Conservation (phyloP, 2,797 vertebrate genomes). For the Dendrocincla tyrannina region DNA sequence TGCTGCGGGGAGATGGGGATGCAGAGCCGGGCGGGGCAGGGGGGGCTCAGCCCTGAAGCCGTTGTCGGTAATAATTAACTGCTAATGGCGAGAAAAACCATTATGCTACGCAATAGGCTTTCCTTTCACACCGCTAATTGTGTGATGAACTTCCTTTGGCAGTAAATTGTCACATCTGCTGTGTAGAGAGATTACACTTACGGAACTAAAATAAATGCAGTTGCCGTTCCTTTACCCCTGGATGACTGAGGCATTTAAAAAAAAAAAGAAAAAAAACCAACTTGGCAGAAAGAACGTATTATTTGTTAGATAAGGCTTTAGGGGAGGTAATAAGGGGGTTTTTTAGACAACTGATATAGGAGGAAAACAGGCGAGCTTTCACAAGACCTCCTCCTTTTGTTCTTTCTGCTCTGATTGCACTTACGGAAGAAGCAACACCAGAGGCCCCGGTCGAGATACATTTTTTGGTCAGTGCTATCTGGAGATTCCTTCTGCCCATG, state of each 20-base stretch:
- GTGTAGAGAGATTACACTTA: slow-evolving; percentile 63
- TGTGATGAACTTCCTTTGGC: slow-evolving; percentile 71
- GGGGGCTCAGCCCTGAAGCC: background rate
- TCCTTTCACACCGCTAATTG: slow-evolving; percentile 77
- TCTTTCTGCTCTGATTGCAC: background rate
- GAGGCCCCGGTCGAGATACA: rapidly evolving
- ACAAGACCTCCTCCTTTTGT: background rate
- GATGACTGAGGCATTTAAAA: background rate
- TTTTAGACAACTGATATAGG: background rate
- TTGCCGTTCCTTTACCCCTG: slow-evolving; percentile 39
- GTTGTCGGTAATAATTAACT: slow-evolving; percentile 73
- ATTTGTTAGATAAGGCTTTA: slow-evolving; percentile 1
- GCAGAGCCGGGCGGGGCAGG: background rate
- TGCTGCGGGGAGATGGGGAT: background rate
- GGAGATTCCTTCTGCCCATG: background rate
- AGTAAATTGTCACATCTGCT: slow-evolving; percentile 76
- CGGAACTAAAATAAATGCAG: slow-evolving; percentile 72
- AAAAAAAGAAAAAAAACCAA: background rate
- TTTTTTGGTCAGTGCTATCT: background rate
- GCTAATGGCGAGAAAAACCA: slow-evolving; percentile 75
- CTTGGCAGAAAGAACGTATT: background rate
- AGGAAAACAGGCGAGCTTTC: background rate
- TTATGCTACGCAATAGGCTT: slow-evolving; percentile 70
- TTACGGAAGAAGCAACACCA: background rate
- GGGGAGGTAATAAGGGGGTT: background rate